Conservation (phyloP, 2,888 invertebrate genomes). For the Aleiodes testaceus region DNA sequence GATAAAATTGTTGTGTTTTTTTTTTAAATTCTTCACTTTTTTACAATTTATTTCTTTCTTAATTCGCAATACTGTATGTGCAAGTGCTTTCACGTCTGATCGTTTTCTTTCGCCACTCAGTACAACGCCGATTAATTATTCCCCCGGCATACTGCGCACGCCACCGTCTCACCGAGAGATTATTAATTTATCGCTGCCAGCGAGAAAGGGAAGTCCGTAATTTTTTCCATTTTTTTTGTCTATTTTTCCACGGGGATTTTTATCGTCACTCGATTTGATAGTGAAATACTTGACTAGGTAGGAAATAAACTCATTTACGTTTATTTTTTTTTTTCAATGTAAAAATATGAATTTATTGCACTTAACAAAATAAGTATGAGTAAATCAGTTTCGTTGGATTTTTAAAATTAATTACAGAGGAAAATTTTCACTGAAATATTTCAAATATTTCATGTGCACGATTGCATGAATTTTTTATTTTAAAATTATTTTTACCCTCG, state of each 20-base stretch:
- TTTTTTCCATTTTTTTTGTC: background rate
- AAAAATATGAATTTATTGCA: background rate
- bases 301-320: background rate
- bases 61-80: background rate
- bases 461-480: too few species aligned
- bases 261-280: slow-evolving; percentile 39
- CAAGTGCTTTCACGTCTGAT: slow-evolving; percentile 44
- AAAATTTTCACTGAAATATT: too few species aligned
- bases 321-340: background rate
- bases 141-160: slow-evolving; percentile 23
- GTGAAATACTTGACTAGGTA: background rate
- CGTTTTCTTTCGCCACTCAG: slow-evolving; percentile 45
- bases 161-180: slow-evolving; percentile 24
- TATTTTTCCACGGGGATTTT: slow-evolving; percentile 20
- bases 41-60: background rate
- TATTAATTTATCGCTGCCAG: slow-evolving; percentile 44
- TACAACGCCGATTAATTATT: slow-evolving; percentile 42
- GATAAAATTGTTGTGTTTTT: background rate
- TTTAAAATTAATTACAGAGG: too few species aligned
- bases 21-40: background rate
- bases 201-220: slow-evolving; percentile 38
- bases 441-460: too few species aligned
- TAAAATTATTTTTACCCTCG: too few species aligned
- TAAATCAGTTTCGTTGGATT: too few species aligned
- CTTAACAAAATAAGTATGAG: too few species aligned